Conservation (phyloP, 2,113 vertebrate genomes). For the Neodon shergylaensis region DNA sequence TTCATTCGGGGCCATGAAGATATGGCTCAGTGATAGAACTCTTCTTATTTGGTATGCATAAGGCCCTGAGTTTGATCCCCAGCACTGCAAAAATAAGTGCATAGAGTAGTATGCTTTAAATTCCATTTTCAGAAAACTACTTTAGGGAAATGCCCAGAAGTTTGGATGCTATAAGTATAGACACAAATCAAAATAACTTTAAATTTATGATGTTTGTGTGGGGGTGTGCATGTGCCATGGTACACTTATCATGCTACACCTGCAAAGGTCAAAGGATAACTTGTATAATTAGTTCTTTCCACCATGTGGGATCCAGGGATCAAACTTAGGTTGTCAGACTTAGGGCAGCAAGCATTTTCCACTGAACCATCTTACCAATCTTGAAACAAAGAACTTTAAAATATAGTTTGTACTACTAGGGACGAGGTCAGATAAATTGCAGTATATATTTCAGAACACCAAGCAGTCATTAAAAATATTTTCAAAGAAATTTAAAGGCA, state of each 20-base stretch:
- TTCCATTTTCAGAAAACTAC: conserved; percentile 46
- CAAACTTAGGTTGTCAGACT: not conserved
- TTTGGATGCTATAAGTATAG: not conserved
- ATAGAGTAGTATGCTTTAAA: not conserved
- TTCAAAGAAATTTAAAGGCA: conserved; percentile 46
- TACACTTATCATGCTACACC: not conserved
- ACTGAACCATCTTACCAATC: not conserved
- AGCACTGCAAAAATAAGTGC: not conserved
- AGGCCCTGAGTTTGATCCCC: not conserved
- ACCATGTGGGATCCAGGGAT: too few relatives aligned
- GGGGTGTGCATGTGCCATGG: not conserved
- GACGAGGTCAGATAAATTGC: conserved; percentile 15
- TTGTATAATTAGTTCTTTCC: not conserved
- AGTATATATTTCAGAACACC: not conserved
- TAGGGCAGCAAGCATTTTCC: not conserved
- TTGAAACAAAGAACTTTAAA: conserved; percentile 6
- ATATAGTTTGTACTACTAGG: not conserved
- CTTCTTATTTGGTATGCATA: not conserved
- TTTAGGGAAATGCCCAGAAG: conserved; percentile 37
- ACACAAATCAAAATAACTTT: conserved; percentile 3
- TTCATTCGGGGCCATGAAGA: not conserved
- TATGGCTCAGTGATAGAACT: not conserved
- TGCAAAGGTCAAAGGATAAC: not conserved
- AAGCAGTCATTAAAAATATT: conserved; percentile 37
- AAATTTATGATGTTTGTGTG: not conserved